These are phyloP conservation scores for Camelus dromedarius DNA, from an alignment of 2,113 vertebrate species.

Conservation along the genomic window DNA sequence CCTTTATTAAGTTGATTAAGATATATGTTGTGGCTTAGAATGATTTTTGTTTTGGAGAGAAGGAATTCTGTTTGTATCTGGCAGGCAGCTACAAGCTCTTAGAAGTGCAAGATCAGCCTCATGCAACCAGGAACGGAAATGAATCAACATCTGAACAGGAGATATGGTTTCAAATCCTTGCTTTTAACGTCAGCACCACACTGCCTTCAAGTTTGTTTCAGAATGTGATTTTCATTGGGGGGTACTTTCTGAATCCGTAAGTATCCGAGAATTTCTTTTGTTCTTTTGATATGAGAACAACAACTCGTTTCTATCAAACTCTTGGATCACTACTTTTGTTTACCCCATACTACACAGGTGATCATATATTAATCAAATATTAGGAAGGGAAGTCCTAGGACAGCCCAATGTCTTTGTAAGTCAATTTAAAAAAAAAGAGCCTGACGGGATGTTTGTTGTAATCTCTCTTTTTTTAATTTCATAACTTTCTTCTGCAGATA, in stretches of 20 bases:
- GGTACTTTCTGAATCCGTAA: not conserved
- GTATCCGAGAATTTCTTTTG: not conserved
- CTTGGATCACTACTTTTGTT: not conserved
- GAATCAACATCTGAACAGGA: not conserved
- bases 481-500: not conserved
- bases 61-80: not conserved
- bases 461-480: not conserved
- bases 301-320: not conserved
- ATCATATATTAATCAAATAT: not conserved
- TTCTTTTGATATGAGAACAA: not conserved
- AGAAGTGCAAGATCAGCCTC: not conserved
- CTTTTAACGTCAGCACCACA: not conserved
- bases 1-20: not conserved
- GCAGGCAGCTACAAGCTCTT: not conserved
- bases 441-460: not conserved
- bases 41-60: not conserved
- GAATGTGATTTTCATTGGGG: not conserved
- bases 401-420: not conserved
- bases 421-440: not conserved
- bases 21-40: not conserved
- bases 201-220: not conserved
- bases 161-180: not conserved
- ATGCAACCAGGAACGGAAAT: not conserved
- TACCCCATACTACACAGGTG: not conserved
- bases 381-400: not conserved